Base-by-base conservation (phyloP, 2,797 vertebrate species). In the Novumbra hubbsi region DNA sequence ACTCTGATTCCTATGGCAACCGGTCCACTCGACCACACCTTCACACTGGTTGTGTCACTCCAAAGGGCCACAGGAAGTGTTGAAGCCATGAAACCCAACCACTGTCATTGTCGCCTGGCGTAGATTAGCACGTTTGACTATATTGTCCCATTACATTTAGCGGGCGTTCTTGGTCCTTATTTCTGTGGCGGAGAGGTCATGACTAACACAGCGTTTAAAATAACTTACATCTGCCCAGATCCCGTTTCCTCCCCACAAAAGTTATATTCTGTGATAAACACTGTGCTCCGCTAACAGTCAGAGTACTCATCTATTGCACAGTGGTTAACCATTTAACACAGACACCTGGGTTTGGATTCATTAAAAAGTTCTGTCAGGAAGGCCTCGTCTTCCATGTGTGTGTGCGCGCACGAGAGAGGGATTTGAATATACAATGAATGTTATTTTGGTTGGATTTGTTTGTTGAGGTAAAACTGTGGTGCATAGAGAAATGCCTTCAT, bases 321-420 rank as follows among this genome's bases (percentile, higher is more conserved):
- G 83, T 78, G 88, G 88, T 90, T 86, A 87, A 87, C 90, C 85
- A 80, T 80, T 86, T 77, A 87, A 84, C 81, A 76, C 73, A 73
- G 80, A 70, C 68, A 66, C 73, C 79, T 71, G 75, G 77, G 73
- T 69, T 82, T 52, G 63, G 50, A 55, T 41, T 27, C 38, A 57
- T 62, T 48, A 75, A 34, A 73, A 68, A 41, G 70, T 78, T 80
- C 15, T 70, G 79, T 77, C 79, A 84, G 60, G 52, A 7, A 21
- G n/a, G 52, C n/a, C n/a, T n/a, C n/a, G 19, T 55, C 52, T 55
- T n/a, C 9, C n/a, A 5, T 60, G 55, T 62, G 24, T 0, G 21
- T 8, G 9, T 60, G 57, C 28, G 27, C 3, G 5, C 32, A 32
- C 19, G 63, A 17, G 30, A 19, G 16, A 15, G 30, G 2, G 32